Percentiles rank a stretch among this genome's conserved stretches.
Evolutionary conservation across 1,140 invertebrate species (phyloP).

Genomic region (Plutomurus gul): DNA sequence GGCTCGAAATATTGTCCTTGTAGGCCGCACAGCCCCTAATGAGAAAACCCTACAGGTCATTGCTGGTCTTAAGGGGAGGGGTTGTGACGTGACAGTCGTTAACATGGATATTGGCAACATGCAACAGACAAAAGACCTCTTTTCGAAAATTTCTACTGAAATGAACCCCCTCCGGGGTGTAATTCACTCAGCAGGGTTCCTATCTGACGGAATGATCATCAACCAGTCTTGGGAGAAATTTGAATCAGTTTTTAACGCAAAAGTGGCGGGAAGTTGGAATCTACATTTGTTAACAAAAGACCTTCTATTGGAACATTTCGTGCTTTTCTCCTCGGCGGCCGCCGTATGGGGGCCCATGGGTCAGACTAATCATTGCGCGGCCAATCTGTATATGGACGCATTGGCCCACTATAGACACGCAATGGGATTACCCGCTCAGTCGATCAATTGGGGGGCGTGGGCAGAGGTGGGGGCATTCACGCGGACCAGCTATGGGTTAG

Average conservation of each 20-base stretch:
- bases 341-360: neutral
- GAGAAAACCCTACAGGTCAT: neutral
- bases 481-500: neutral
- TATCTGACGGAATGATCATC: neutral
- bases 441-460: neutral
- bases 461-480: neutral
- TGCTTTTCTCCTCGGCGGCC: neutral
- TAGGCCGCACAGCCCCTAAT: neutral
- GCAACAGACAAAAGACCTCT: neutral
- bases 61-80: neutral
- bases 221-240: neutral
- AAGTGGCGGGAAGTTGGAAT: neutral
- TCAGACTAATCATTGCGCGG: neutral
- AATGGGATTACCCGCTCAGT: neutral
- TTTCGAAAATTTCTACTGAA: neutral
- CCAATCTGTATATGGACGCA: neutral
- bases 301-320: neutral
- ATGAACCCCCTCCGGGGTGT: neutral
- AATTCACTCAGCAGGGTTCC: conserved; percentile 38
- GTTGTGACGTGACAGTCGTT: neutral
- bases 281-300: neutral
- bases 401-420: neutral
- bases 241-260: neutral
- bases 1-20: conserved; percentile 22
- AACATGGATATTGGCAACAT: conserved; percentile 32